phyloP scores from a whole-genome alignment of 2,113 vertebrate genomes.

The Empidonax traillii region DNA sequence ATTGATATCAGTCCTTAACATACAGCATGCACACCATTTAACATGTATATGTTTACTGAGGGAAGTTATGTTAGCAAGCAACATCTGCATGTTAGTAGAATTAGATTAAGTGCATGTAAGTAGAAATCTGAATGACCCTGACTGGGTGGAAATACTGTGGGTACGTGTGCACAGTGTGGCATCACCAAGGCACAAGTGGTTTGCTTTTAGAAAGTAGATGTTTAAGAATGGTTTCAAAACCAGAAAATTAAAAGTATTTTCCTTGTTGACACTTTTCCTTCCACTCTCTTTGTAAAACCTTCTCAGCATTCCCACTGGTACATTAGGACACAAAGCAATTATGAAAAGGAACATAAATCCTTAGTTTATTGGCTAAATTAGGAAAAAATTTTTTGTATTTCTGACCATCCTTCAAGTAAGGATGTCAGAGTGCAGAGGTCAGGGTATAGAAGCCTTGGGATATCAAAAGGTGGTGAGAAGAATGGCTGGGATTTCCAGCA shows the following conservation, averaged over 20 bases:
- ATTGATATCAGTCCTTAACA: neutral
- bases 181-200: neutral
- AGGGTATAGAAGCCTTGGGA: conserved; percentile 45
- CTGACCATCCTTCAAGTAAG: conserved; percentile 52
- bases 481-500: conserved; percentile 59
- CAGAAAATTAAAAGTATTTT: neutral
- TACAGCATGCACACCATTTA: neutral
- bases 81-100: neutral
- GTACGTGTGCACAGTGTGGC: accelerated
- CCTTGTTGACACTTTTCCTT: neutral
- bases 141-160: neutral
- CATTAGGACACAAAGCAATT: neutral
- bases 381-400: conserved; percentile 59
- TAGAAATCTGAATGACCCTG: neutral
- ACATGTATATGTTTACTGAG: neutral
- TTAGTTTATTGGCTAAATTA: conserved; percentile 40
- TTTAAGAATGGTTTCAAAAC: neutral
- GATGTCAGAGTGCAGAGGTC: conserved; percentile 73
- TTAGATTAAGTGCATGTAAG: neutral
- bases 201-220: neutral
- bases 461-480: conserved; percentile 72
- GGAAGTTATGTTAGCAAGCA: neutral
- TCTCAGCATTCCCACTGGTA: neutral
- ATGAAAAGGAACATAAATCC: conserved; percentile 29
- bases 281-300: neutral